These are phyloP conservation scores for Spodoptera littoralis DNA, from an alignment of 2,888 invertebrate genomes.

Conservation along the genomic window DNA sequence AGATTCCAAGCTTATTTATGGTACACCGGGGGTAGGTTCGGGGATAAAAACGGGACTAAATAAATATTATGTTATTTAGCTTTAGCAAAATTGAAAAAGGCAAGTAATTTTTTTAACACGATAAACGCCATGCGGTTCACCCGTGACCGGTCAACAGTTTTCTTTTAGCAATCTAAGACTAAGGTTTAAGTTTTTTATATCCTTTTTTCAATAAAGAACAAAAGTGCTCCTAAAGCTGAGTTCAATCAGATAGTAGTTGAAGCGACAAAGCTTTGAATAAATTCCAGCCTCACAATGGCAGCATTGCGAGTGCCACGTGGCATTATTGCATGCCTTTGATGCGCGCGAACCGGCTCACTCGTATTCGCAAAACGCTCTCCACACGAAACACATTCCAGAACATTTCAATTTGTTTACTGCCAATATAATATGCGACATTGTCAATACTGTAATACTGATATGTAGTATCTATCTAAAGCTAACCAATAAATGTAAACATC, in stretches of 20 bases:
- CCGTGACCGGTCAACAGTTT: too few species aligned
- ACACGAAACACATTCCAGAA: conserved; percentile 31
- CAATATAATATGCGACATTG: conserved; percentile 3
- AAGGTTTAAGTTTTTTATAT: too few species aligned
- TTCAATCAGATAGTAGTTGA: not conserved
- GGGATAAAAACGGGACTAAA: too few species aligned
- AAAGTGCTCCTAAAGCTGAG: too few species aligned
- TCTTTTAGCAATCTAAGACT: too few species aligned
- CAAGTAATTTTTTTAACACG: too few species aligned
- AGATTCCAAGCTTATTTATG: too few species aligned
- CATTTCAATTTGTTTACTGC: conserved; percentile 37
- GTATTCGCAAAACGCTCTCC: conserved; percentile 33
- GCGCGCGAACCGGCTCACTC: conserved; percentile 39
- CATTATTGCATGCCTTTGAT: conserved; percentile 31
- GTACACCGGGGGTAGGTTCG: too few species aligned
- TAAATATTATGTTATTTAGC: too few species aligned
- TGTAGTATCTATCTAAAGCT: conserved; percentile 10
- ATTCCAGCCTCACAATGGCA: conserved; percentile 35
- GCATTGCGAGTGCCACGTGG: conserved; percentile 29
- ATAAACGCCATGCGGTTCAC: too few species aligned
- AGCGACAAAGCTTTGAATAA: conserved; percentile 29
- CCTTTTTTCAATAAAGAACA: too few species aligned
- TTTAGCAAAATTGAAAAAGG: too few species aligned
- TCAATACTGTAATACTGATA: conserved; percentile 20
- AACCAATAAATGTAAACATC: conserved; percentile 10